phyloP scores from a whole-genome alignment of 1,140 invertebrate species.

The Idris sp. region DNA sequence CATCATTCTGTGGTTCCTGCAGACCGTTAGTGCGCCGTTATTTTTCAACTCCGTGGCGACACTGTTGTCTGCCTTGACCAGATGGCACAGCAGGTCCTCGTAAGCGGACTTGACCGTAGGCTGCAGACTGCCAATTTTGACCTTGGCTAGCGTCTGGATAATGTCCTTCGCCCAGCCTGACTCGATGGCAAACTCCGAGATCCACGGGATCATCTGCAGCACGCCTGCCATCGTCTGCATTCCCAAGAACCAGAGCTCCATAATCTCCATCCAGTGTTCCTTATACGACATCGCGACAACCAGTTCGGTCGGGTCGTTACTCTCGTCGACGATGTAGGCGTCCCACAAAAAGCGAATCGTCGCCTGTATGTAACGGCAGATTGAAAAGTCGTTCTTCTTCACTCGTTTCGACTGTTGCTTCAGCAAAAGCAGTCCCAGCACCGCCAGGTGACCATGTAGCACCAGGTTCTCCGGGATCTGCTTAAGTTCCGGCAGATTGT shows the following conservation, averaged over 20 bases:
- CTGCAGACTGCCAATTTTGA: slow-evolving; percentile 88
- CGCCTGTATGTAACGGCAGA: slow-evolving; percentile 90
- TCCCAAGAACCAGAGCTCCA: slow-evolving; percentile 94
- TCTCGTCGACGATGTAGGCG: slow-evolving; percentile 92
- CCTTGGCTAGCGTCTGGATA: slow-evolving; percentile 87
- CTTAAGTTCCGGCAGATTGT: slow-evolving; percentile 90
- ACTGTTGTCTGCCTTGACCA: slow-evolving; percentile 88
- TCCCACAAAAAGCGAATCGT: slow-evolving; percentile 95
- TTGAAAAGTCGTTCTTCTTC: slow-evolving; percentile 91
- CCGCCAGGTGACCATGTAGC: slow-evolving; percentile 88
- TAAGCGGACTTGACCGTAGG: slow-evolving; percentile 91
- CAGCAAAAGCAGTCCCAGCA: slow-evolving; percentile 88
- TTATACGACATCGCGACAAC: slow-evolving; percentile 92
- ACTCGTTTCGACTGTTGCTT: slow-evolving; percentile 89
- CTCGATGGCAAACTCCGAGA: slow-evolving; percentile 92
- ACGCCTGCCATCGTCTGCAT: slow-evolving; percentile 94
- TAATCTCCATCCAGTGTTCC: slow-evolving; percentile 91
- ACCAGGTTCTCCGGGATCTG: slow-evolving; percentile 90
- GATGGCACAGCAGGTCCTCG: slow-evolving; percentile 91
- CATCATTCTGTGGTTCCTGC: slow-evolving; percentile 91
- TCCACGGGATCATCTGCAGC: slow-evolving; percentile 89
- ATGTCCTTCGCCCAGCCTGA: slow-evolving; percentile 95
- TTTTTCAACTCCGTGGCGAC: slow-evolving; percentile 89
- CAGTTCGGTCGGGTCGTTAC: slow-evolving; percentile 86
- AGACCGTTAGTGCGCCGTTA: slow-evolving; percentile 88